A percentile compares a stretch with the other conserved stretches of the same genome.
Conservation (phyloP, 2,797 vertebrate genomes). For the Galago senegalensis region DNA sequence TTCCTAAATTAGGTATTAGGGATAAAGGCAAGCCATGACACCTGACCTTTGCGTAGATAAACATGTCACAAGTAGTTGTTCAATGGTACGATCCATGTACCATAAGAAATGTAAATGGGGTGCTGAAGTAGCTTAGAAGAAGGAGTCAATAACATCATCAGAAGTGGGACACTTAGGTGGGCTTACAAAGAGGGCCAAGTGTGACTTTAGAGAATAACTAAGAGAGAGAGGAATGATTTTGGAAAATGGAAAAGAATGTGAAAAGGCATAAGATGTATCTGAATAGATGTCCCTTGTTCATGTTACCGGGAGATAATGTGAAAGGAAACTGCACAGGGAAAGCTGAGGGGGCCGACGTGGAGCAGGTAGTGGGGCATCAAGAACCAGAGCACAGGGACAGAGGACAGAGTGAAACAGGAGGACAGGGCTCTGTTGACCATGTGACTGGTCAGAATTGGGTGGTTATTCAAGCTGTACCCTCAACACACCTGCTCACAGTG, state of each 20-base stretch:
- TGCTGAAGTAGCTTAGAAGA: background rate
- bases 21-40: background rate
- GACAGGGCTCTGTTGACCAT: background rate
- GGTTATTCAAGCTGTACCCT: background rate
- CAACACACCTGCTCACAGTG: background rate
- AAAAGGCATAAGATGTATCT: background rate
- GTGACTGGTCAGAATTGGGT: background rate
- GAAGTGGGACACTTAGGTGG: background rate
- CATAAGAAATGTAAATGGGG: background rate
- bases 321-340: background rate
- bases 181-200: background rate
- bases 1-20: background rate
- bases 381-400: background rate
- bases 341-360: background rate
- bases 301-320: no score
- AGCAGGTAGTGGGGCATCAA: background rate
- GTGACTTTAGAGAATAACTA: background rate
- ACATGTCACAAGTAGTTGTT: slow-evolving; percentile 31
- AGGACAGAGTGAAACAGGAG: background rate
- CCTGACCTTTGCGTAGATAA: background rate
- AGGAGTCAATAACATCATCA: background rate
- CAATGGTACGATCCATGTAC: background rate
- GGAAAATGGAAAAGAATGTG: background rate
- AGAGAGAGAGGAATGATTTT: background rate
- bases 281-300: background rate